Evolutionary conservation across 2,888 invertebrate genomes (phyloP).

Genomic region (Panopea generosa): DNA sequence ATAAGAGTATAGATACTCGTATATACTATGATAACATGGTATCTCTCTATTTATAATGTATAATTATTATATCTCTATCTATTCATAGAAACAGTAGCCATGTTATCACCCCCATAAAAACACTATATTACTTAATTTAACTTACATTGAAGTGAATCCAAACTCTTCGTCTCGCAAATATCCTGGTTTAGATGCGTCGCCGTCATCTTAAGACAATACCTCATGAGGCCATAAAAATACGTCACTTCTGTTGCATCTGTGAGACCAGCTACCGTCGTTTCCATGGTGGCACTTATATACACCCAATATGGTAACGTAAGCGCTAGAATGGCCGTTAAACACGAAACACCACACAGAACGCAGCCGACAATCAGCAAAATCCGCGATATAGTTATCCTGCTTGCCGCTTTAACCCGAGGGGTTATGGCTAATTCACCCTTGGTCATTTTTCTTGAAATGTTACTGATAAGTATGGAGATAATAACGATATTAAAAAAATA

Average conservation of each 20-base stretch:
- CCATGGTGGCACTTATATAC: constrained; percentile 43
- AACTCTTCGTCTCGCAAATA: constrained; percentile 14
- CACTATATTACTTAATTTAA: too few relatives aligned
- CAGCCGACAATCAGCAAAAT: background rate
- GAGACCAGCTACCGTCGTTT: constrained; percentile 51
- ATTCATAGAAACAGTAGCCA: too few relatives aligned
- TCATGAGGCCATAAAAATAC: constrained; percentile 40
- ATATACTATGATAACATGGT: too few relatives aligned
- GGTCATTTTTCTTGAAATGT: too few relatives aligned
- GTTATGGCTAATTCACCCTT: too few relatives aligned
- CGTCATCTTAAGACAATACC: constrained; percentile 41
- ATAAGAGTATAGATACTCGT: too few relatives aligned
- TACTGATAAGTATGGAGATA: too few relatives aligned
- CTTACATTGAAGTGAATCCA: background rate
- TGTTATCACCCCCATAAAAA: too few relatives aligned
- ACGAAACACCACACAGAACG: background rate
- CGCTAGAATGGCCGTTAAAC: constrained; percentile 9
- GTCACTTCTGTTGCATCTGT: constrained; percentile 51
- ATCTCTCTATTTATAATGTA: too few relatives aligned
- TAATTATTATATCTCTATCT: too few relatives aligned
- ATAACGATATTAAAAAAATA: too few relatives aligned
- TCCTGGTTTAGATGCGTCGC: constrained; percentile 44
- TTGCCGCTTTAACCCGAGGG: too few relatives aligned
- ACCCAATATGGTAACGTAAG: constrained; percentile 48
- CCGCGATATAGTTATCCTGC: background rate